Base-by-base conservation (phyloP, 2,113 vertebrate species). In the Bufo bufo region DNA sequence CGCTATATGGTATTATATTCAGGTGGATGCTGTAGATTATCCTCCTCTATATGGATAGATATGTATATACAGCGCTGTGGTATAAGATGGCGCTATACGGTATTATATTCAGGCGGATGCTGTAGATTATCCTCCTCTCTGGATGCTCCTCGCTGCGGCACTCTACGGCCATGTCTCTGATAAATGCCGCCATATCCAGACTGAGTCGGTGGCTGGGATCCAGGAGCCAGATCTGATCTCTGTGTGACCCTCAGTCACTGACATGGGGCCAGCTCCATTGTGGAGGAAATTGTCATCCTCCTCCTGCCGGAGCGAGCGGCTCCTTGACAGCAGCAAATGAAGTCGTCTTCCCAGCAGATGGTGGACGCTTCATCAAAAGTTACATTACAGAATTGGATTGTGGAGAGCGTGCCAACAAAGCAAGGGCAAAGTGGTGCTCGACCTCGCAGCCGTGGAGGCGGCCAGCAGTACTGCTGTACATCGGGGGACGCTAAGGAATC, bases 321-420 rank as follows among this genome's bases (percentile, higher is more conserved):
- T 85, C 54, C 49, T 56, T 85, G 66, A 75, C 83, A 85, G 20
- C 45, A 75, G 83, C 20, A 85, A 75, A 85, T 85, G 66, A 85
- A 54, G 49, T 85, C 69, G 72, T 84, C 50, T 85, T 75, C 52
- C 23, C 69, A 58, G 83, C 69, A 85, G 66, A 85, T 71, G 83
- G 83, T 49, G 63, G 47, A 12, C 80, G 52, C 83, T 85, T 85
- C 59, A 85, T 85, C 83, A 85, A 85, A 75, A 72, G 16, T 77
- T 77, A 85, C 84, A 85, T 61, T 77, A 75, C 66, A 19, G 54
- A 74, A 85, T 85, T 43, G 83, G 52, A 85, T 59, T 85, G 19
- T 13, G 43, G 69, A 75, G 52, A 58, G 16, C 4, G 59, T 59
- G 83, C 83, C 66, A 85, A 58, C 19, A 58, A 58, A 19, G 52